Evolutionary conservation across 2,797 vertebrate species (phyloP).

Genomic region (Telmatherina bonti): DNA sequence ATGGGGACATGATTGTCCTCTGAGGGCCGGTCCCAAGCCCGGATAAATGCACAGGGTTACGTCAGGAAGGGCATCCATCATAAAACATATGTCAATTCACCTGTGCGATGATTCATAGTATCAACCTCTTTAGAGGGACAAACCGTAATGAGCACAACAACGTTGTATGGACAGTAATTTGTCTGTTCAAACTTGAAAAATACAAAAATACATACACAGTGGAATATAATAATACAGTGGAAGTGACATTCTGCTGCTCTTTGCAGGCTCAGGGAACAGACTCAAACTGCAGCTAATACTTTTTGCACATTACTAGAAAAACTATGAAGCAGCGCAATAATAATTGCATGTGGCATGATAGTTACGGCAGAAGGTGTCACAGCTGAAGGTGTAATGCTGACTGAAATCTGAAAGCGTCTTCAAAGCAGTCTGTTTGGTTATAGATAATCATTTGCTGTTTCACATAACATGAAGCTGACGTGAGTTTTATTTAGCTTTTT

Average conservation of each 20-base stretch:
- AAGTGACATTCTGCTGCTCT: background rate
- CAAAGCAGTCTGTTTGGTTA: background rate
- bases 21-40: too few species aligned
- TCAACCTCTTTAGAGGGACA: too few species aligned
- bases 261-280: conserved; percentile 34
- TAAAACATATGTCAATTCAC: too few species aligned
- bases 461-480: background rate
- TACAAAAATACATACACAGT: too few species aligned
- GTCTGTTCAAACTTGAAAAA: background rate
- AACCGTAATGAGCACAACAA: too few species aligned
- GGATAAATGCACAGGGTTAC: too few species aligned
- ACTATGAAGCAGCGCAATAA: conserved; percentile 20
- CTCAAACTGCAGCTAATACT: conserved; percentile 5
- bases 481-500: conserved; percentile 34
- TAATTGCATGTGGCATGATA: background rate
- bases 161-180: background rate
- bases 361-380: background rate
- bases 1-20: too few species aligned
- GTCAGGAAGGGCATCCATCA: too few species aligned
- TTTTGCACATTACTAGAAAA: conserved; percentile 27
- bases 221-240: conserved; percentile 15
- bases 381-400: conserved; percentile 13
- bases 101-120: too few species aligned
- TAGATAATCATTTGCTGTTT: conserved; percentile 19
- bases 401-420: conserved; percentile 4